Base-by-base conservation (phyloP, 2,113 vertebrate species). In the Cochlearius cochlearius region DNA sequence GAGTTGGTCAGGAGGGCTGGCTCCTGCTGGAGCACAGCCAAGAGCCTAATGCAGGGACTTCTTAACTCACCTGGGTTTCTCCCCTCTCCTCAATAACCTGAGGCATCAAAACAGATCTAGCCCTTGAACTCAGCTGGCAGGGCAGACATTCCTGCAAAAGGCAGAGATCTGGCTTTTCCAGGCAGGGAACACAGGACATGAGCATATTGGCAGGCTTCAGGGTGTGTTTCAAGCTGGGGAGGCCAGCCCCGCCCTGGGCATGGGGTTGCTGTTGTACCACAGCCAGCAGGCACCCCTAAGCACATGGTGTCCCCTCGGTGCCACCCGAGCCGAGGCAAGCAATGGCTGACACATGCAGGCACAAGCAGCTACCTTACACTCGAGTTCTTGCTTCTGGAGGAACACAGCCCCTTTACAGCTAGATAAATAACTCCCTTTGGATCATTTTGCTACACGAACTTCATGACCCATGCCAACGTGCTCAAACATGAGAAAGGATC, bases 391-490 rank as follows among this genome's bases (percentile, higher is more conserved):
- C 47, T 79, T 66, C 64, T 2, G 7, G 45, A 76, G 72, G 62
- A 83, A 3, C 22, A 8, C 41, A 66, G 45, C 59, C 68, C 82
- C 63, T 73, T 90, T 83, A 43, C 47, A 80, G 55, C 92, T 15
- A 60, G 41, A 92, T 50, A 88, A 77, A 81, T 32, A 86, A 71
- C 36, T 39, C 63, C 69, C 85, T 56, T 39, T 6, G 56, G 86
- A 78, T 83, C 45, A 8, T 86, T 69, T 41, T 27, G 60, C 80
- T 71, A 66, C 85, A 41, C 32, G 3, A 5, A 50, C 71, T 96
- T 92, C 95, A 88, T 45, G 90, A 90, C 87, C 94, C 91, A 4
- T 88, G 93, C 92, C 85, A 73, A 53, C n/a, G 27, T 87, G 95
- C 88, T 95, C 75, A 86, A 67, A 91, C 81, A 30, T 62, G 64